Conservation (phyloP, 2,888 invertebrate genomes). For the Horisme vitalbata region DNA sequence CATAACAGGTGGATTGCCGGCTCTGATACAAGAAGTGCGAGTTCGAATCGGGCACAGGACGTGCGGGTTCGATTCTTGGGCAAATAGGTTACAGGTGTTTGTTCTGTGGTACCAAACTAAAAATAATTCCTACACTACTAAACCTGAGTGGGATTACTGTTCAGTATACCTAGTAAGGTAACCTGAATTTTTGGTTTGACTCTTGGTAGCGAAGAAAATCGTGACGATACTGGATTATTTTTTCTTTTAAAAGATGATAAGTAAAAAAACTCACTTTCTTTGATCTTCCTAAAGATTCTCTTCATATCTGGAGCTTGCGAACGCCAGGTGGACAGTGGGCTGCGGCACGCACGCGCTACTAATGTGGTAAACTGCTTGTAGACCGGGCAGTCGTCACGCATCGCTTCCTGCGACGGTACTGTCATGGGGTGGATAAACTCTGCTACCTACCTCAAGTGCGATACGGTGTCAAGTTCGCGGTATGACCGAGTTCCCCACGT, state of each 20-base stretch:
- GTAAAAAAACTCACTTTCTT: conserved; percentile 59
- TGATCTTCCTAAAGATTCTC: conserved; percentile 61
- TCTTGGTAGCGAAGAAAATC: too few relatives aligned
- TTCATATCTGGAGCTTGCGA: conserved; percentile 50
- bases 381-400: conserved; percentile 49
- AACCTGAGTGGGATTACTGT: too few relatives aligned
- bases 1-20: too few relatives aligned
- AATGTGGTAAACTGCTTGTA: conserved; percentile 48
- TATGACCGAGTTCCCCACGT: conserved; percentile 13
- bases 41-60: too few relatives aligned
- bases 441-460: conserved; percentile 3
- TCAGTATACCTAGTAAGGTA: too few relatives aligned
- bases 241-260: too few relatives aligned
- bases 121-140: too few relatives aligned
- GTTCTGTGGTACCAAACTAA: too few relatives aligned
- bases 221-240: not conserved
- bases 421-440: conserved; percentile 67
- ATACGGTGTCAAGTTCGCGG: conserved; percentile 21
- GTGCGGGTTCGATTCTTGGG: too few relatives aligned
- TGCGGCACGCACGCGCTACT: conserved; percentile 58
- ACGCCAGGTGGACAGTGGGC: conserved; percentile 35
- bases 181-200: too few relatives aligned
- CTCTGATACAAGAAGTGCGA: too few relatives aligned
- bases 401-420: conserved; percentile 51
- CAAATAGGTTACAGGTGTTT: too few relatives aligned